Percentiles rank a stretch among this genome's conserved stretches.
Conservation (phyloP, 2,113 vertebrate species). For the Sinocyclocheilus anshuiensis region DNA sequence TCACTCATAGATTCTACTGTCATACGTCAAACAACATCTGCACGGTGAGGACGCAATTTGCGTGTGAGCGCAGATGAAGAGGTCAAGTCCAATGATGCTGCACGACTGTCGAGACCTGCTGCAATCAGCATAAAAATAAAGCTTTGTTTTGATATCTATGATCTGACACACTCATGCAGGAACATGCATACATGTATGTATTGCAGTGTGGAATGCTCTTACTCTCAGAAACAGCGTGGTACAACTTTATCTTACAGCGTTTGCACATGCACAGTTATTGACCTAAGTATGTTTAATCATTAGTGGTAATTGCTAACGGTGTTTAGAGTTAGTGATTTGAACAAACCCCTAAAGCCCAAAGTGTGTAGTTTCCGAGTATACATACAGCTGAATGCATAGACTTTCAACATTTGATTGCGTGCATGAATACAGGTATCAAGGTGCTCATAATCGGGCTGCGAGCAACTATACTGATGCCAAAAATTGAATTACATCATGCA, state of each 20-base stretch:
- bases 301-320: neutral
- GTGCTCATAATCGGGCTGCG: neutral
- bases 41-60: neutral
- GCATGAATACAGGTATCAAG: neutral
- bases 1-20: slow-evolving; percentile 43
- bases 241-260: neutral
- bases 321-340: neutral
- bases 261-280: slow-evolving; percentile 2
- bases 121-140: slow-evolving; percentile 20
- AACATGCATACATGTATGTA: slow-evolving; percentile 20
- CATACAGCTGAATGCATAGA: neutral
- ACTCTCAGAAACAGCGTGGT: neutral
- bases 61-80: neutral
- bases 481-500: too few relatives aligned
- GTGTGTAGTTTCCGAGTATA: neutral
- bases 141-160: slow-evolving; percentile 46
- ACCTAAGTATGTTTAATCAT: neutral
- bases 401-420: neutral
- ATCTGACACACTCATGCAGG: slow-evolving; percentile 44
- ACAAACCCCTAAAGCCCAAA: neutral
- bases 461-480: too few relatives aligned
- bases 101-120: slow-evolving; percentile 30
- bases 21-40: slow-evolving; percentile 39
- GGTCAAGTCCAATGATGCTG: slow-evolving; percentile 16
- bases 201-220: slow-evolving; percentile 23